These are phyloP conservation scores for Spermophilus dauricus DNA, from an alignment of 2,113 vertebrate genomes.

Conservation along the genomic window DNA sequence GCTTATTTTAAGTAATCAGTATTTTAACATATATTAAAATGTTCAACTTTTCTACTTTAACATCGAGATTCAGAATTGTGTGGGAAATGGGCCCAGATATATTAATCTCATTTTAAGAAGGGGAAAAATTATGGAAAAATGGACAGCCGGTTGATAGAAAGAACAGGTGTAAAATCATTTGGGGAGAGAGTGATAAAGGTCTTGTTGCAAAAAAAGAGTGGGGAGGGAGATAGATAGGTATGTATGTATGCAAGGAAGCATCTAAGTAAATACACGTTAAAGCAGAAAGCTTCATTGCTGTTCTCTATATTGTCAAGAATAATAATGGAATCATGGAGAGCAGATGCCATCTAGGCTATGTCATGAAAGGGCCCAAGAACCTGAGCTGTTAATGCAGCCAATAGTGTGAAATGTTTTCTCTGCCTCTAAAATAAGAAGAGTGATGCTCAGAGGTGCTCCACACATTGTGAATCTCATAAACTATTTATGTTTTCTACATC, in stretches of 20 bases:
- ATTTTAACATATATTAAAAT: conserved; percentile 30
- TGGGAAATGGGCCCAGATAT: neutral
- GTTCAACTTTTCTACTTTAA: neutral
- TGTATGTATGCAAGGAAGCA: neutral
- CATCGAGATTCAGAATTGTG: neutral
- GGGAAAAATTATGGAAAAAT: neutral
- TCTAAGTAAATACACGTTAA: conserved; percentile 16
- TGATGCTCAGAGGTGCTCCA: neutral
- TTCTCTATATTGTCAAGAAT: conserved; percentile 23
- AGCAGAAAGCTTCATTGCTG: neutral
- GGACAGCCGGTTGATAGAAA: neutral
- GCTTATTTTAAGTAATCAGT: neutral
- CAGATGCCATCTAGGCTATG: neutral
- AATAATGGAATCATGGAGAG: conserved; percentile 37
- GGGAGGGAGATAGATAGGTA: too few relatives aligned
- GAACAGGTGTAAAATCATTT: conserved; percentile 30
- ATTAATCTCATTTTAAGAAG: conserved; percentile 24
- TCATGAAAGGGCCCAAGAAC: neutral
- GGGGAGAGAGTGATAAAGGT: neutral
- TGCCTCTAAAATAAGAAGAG: conserved; percentile 18
- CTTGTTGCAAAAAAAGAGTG: neutral
- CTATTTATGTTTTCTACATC: neutral
- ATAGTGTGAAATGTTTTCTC: conserved; percentile 22
- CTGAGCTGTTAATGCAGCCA: neutral
- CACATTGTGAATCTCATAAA: neutral